Conservation (phyloP, 1,140 invertebrate species). For the Scaptomyza graminum region DNA sequence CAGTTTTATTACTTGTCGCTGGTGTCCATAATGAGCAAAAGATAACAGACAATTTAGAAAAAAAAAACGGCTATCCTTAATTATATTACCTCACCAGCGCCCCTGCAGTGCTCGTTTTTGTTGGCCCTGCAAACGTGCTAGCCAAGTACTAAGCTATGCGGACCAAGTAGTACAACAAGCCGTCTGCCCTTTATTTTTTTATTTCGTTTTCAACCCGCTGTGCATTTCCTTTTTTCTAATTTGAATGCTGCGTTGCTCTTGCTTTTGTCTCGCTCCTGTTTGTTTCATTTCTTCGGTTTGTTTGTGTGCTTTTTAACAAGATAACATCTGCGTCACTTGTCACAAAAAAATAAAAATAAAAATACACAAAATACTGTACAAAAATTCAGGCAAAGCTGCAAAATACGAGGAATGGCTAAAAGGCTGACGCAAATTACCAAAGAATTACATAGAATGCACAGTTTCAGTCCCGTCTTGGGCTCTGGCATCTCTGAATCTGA, state of each 20-base stretch:
- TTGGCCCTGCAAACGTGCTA: conserved; percentile 20
- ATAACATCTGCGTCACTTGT: conserved; percentile 69
- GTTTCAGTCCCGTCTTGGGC: background rate
- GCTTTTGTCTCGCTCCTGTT: conserved; percentile 38
- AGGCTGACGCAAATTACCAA: conserved; percentile 58
- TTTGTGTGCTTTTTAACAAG: conserved; percentile 68
- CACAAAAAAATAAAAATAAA: conserved; percentile 58
- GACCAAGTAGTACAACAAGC: conserved; percentile 32
- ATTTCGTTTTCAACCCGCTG: conserved; percentile 34
- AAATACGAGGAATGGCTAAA: conserved; percentile 32
- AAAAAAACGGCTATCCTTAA: conserved; percentile 56
- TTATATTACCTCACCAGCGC: conserved; percentile 51
- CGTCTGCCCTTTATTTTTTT: conserved; percentile 19
- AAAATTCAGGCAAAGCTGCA: conserved; percentile 29
- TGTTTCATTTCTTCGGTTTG: conserved; percentile 48
- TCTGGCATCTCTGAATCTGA: conserved; percentile 9
- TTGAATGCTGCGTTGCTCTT: conserved; percentile 47
- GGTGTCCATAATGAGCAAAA: conserved; percentile 71
- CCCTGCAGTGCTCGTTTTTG: background rate
- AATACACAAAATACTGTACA: conserved; percentile 19
- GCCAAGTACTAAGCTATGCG: conserved; percentile 31
- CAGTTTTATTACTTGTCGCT: conserved; percentile 72
- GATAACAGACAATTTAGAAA: conserved; percentile 71
- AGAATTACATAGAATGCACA: conserved; percentile 56
- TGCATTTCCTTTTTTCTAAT: conserved; percentile 63